Conservation (phyloP, 2,888 invertebrate genomes). For the Scaptomyza tumidula region DNA sequence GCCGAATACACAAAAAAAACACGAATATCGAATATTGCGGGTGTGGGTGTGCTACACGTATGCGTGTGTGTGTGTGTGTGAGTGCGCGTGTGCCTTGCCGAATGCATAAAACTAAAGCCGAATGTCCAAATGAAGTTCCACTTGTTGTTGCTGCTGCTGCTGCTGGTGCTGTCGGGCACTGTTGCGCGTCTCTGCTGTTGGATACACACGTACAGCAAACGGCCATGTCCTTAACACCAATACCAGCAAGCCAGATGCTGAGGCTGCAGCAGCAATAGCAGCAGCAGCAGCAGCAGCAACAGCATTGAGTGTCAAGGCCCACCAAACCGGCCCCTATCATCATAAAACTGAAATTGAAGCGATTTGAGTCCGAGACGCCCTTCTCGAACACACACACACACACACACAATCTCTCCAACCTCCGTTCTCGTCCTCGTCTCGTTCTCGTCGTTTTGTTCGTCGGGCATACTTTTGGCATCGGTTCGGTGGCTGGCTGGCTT, state of each 20-base stretch:
- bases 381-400: too few relatives aligned
- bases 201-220: slow-evolving; percentile 57
- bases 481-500: background rate
- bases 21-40: slow-evolving; percentile 28
- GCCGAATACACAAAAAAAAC: slow-evolving; percentile 48
- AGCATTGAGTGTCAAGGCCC: slow-evolving; percentile 11
- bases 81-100: slow-evolving; percentile 26
- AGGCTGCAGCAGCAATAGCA: slow-evolving; percentile 48
- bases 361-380: slow-evolving; percentile 57
- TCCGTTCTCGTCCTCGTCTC: slow-evolving; percentile 19
- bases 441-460: slow-evolving; percentile 11
- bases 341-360: slow-evolving; percentile 48
- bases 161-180: slow-evolving; percentile 53
- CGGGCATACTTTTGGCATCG: background rate
- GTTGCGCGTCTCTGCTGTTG: slow-evolving; percentile 58
- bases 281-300: slow-evolving; percentile 14
- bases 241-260: slow-evolving; percentile 42
- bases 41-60: background rate
- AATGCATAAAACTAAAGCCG: slow-evolving; percentile 54
- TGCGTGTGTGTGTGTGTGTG: background rate
- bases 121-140: slow-evolving; percentile 63
- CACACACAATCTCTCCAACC: slow-evolving; percentile 12
- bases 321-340: slow-evolving; percentile 9
- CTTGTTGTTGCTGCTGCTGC: slow-evolving; percentile 63
- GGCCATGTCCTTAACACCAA: slow-evolving; percentile 67